Conservation (phyloP, 1,140 invertebrate genomes). For the Artemia franciscana region DNA sequence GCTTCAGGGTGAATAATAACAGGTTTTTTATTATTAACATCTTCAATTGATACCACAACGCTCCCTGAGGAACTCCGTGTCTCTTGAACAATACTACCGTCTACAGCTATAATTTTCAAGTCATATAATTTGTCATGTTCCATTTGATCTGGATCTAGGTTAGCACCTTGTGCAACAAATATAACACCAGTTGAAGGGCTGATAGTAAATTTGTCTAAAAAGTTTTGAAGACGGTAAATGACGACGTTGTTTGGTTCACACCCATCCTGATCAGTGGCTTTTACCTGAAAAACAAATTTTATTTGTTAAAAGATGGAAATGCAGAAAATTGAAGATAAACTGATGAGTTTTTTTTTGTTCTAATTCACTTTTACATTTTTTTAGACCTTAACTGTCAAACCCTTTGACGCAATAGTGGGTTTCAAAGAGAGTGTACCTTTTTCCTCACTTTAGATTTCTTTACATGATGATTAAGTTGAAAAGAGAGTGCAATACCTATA, state of each 20-base stretch:
- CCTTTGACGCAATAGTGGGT: no score
- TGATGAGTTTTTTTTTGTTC: no score
- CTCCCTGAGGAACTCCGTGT: conserved; percentile 32
- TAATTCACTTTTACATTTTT: no score
- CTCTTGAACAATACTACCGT: conserved; percentile 59
- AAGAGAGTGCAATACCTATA: no score
- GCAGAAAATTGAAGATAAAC: no score
- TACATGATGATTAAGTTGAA: no score
- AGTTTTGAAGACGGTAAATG: conserved; percentile 62
- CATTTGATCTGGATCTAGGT: conserved; percentile 66
- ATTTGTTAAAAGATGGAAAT: no score
- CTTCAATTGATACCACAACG: conserved; percentile 54
- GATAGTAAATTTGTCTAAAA: conserved; percentile 81
- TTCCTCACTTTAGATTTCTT: no score
- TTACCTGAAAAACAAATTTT: conserved; percentile 28
- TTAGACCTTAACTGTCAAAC: no score
- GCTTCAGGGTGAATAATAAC: conserved; percentile 39
- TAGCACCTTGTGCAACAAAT: conserved; percentile 57
- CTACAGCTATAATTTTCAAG: conserved; percentile 39
- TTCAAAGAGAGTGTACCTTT: no score
- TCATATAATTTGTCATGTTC: conserved; percentile 29
- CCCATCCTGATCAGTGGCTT: conserved; percentile 56
- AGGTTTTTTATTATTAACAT: conserved; percentile 76
- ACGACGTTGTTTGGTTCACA: conserved; percentile 63
- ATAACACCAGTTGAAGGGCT: conserved; percentile 55